Conservation (phyloP, 2,888 invertebrate species). For the Odiellus spinosus region DNA sequence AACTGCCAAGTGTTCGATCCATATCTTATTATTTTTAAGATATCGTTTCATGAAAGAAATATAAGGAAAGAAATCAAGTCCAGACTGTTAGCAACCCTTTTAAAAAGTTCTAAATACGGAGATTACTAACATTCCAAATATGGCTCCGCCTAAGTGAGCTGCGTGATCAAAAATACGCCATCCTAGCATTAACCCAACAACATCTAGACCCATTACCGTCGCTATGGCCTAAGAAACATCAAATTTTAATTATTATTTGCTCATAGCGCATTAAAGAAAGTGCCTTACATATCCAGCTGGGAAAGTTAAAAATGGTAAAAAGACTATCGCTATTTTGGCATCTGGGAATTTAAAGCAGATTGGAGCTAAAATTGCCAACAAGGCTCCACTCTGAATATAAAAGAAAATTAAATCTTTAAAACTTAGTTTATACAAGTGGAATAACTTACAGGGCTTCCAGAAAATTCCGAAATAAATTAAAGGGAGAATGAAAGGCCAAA, state of each 20-base stretch:
- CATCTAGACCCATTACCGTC: conserved; percentile 66
- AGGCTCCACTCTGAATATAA: conserved; percentile 69
- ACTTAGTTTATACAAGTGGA: conserved; percentile 2
- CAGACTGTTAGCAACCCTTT: background rate
- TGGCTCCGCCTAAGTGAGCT: conserved; percentile 88
- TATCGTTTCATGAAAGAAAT: no score
- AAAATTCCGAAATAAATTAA: no score
- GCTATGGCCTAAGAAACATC: conserved; percentile 67
- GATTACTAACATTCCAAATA: conserved; percentile 54
- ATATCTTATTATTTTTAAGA: no score
- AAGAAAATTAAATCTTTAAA: conserved; percentile 10
- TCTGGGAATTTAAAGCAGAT: conserved; percentile 79
- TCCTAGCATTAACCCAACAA: conserved; percentile 60
- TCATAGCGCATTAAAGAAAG: conserved; percentile 1
- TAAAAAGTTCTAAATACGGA: background rate
- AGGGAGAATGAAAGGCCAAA: no score
- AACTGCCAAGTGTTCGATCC: no score
- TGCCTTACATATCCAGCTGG: conserved; percentile 67
- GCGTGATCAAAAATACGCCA: conserved; percentile 96
- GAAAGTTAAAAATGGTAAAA: conserved; percentile 76
- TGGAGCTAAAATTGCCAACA: conserved; percentile 73
- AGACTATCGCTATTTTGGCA: conserved; percentile 67
- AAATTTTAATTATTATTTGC: background rate
- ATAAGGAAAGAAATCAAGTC: conserved; percentile 8
- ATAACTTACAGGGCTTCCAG: no score